These are phyloP conservation scores for Hydrochoerus hydrochaeris DNA, from an alignment of 2,113 vertebrate species.

Conservation along the genomic window DNA sequence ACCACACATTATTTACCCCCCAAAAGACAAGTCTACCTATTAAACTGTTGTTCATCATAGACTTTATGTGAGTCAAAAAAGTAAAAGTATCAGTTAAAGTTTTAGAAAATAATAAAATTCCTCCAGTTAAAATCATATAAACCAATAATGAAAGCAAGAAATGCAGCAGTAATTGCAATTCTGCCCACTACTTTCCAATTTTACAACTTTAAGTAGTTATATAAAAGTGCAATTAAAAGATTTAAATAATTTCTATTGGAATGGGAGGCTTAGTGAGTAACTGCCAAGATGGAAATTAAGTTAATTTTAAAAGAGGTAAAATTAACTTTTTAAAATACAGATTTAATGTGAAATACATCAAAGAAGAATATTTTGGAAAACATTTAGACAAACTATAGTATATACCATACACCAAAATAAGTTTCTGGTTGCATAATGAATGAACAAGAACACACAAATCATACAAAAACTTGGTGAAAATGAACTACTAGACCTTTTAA, in stretches of 20 bases:
- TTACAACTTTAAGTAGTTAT: not conserved
- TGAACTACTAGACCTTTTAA: not conserved
- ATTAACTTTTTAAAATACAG: conserved; percentile 6
- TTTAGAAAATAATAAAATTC: not conserved
- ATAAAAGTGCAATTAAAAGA: conserved; percentile 22
- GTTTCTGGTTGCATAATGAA: not conserved
- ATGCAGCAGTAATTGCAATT: not conserved
- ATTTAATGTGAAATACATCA: not conserved
- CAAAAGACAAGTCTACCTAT: not conserved
- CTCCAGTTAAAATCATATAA: not conserved
- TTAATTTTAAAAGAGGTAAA: conserved; percentile 44
- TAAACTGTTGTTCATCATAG: not conserved
- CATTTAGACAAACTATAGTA: not conserved
- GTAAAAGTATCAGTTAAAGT: not conserved
- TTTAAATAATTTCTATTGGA: conserved; percentile 20
- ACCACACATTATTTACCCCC: not conserved
- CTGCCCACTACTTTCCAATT: not conserved
- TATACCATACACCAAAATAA: not conserved
- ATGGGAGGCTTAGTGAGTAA: not conserved
- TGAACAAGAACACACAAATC: not conserved
- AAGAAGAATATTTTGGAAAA: conserved; percentile 43
- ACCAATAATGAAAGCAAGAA: conserved; percentile 12
- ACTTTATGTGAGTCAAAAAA: not conserved
- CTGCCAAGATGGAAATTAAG: conserved; percentile 10
- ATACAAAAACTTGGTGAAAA: not conserved